Conservation (phyloP, 1,140 invertebrate genomes). For the Cotesia glomerata region DNA sequence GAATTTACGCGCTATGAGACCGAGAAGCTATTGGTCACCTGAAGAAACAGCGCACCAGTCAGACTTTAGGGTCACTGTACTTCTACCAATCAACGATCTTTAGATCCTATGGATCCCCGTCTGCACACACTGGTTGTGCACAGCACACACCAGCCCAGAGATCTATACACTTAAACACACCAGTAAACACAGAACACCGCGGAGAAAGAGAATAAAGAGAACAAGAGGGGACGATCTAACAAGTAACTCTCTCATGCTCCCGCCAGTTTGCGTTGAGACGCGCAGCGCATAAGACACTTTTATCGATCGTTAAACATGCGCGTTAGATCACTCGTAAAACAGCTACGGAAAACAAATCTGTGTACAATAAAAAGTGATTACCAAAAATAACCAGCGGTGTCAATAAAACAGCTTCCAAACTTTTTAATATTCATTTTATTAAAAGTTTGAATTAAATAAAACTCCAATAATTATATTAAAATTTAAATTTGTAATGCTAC, state of each 20-base stretch:
- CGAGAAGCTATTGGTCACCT: background rate
- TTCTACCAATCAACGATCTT: conserved; percentile 29
- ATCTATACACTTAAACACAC: no score
- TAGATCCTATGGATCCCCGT: background rate
- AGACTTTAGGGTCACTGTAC: conserved; percentile 6
- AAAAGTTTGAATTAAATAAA: no score
- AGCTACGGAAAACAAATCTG: background rate
- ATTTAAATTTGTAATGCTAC: no score
- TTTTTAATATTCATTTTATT: no score
- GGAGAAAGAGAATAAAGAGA: no score
- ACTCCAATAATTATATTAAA: no score
- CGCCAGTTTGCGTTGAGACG: conserved; percentile 37
- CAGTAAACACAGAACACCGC: no score
- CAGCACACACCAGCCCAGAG: no score
- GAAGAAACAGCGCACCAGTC: conserved; percentile 19
- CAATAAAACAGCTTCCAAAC: no score
- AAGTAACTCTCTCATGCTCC: background rate
- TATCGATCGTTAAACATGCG: background rate
- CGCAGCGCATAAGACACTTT: conserved; percentile 20
- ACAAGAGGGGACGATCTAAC: conserved; percentile 18
- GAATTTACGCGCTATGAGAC: background rate
- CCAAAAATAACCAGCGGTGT: background rate
- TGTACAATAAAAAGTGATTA: background rate
- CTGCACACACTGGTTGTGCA: no score
- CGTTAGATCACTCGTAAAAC: background rate